phyloP scores from a whole-genome alignment of 2,797 vertebrate genomes.

The Tapirus indicus region DNA sequence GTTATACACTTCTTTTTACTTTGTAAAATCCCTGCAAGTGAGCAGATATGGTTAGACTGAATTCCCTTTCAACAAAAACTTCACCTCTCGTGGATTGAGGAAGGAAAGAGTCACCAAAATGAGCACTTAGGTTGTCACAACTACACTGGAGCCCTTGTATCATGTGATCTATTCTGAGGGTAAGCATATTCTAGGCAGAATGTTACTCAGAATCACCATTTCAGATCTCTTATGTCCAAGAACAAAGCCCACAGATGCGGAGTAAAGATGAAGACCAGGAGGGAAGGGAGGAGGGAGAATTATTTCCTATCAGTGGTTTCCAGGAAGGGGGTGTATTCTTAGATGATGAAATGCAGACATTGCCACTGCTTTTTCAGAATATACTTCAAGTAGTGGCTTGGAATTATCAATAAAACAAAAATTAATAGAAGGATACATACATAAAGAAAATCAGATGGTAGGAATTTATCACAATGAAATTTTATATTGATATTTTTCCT shows the following conservation, averaged over 20 bases:
- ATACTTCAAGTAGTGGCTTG: neutral
- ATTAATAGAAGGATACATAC: neutral
- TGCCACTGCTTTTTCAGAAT: neutral
- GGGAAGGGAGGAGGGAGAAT: neutral
- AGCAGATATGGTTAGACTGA: neutral
- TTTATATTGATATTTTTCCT: neutral
- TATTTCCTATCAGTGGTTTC: neutral
- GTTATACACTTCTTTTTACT: neutral
- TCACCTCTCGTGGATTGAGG: neutral
- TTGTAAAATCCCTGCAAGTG: neutral
- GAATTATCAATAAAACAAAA: constrained; percentile 6
- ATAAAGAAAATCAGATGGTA: neutral
- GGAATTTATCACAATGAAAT: neutral
- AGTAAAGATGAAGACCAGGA: neutral
- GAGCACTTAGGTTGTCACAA: neutral
- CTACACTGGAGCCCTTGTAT: neutral
- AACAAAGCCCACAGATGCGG: neutral
- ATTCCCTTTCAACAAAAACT: neutral
- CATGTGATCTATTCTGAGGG: neutral
- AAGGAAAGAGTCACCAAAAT: neutral
- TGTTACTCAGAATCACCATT: neutral
- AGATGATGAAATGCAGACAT: neutral
- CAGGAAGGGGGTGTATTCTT: neutral
- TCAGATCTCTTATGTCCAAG: neutral
- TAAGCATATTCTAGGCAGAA: neutral